Percentiles rank a stretch among this genome's conserved stretches.
Evolutionary conservation across 2,888 invertebrate genomes (phyloP).

Genomic region (Myopa testacea): DNA sequence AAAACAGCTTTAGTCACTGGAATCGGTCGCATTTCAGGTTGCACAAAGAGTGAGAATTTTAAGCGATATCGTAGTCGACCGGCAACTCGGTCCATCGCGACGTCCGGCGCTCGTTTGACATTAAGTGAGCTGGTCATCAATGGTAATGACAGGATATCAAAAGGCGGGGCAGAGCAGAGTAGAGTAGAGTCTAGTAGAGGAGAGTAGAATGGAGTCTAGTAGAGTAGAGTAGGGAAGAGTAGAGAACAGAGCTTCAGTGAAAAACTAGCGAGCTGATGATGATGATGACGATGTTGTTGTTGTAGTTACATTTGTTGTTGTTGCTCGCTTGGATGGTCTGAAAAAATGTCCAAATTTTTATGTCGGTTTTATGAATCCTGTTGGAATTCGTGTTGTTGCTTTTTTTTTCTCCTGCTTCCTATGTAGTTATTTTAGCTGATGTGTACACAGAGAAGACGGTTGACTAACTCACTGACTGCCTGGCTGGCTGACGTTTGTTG

Average conservation of each 20-base stretch:
- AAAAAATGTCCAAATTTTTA: background rate
- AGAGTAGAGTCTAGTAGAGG: too few species aligned
- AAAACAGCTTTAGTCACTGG: background rate
- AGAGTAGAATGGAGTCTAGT: background rate
- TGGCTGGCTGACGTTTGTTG: background rate
- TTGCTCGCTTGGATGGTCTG: background rate
- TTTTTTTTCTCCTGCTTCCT: background rate
- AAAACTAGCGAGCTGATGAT: background rate
- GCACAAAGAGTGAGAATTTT: constrained; percentile 22
- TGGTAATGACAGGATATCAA: background rate
- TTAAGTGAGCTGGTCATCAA: constrained; percentile 11
- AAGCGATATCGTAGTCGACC: constrained; percentile 16
- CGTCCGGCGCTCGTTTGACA: background rate
- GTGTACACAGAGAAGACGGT: background rate
- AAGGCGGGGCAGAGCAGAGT: background rate
- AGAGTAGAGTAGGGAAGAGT: background rate
- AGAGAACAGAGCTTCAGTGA: background rate
- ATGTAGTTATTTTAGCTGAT: background rate
- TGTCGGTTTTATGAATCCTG: constrained; percentile 13
- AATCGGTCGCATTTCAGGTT: background rate
- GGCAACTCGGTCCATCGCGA: background rate
- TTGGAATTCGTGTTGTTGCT: background rate
- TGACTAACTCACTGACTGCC: background rate
- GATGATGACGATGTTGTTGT: too few species aligned
- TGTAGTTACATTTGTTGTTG: background rate